phyloP scores from a whole-genome alignment of 2,797 vertebrate species.

The Pangasius sanitwongsei region DNA sequence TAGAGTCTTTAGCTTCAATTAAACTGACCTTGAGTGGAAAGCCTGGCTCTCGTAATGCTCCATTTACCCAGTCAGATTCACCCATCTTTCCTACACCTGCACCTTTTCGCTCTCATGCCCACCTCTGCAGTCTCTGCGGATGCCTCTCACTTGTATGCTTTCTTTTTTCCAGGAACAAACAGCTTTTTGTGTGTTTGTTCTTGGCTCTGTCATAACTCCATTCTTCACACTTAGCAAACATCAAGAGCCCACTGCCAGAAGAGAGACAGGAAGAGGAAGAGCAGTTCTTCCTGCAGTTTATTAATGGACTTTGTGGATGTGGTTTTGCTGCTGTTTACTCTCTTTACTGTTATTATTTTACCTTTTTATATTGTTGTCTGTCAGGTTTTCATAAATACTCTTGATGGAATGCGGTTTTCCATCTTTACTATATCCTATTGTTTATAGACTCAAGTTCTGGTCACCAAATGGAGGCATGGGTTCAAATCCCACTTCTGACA shows the following conservation, averaged over 20 bases:
- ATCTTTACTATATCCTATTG: not conserved
- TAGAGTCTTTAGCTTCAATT: conserved; percentile 50
- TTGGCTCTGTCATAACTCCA: conserved; percentile 1
- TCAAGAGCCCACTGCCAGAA: not conserved
- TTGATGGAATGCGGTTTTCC: not conserved
- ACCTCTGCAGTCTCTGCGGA: not conserved
- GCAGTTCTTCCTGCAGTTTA: conserved; percentile 14
- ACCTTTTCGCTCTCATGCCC: not conserved
- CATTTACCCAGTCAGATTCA: conserved; percentile 54
- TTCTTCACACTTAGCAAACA: conserved; percentile 26
- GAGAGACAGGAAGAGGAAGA: conserved; percentile 15
- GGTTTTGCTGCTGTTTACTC: not conserved
- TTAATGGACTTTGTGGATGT: conserved; percentile 5
- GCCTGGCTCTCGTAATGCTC: conserved; percentile 12
- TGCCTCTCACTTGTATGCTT: not conserved
- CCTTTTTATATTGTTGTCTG: not conserved
- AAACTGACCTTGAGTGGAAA: conserved; percentile 51
- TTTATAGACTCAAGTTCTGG: not conserved
- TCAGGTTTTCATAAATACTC: not conserved
- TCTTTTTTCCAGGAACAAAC: not conserved
- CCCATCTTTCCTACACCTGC: conserved; percentile 40
- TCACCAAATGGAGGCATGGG: too few relatives aligned
- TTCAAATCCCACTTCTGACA: too few relatives aligned
- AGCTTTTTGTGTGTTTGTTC: conserved; percentile 21
- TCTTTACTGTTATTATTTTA: not conserved